A percentile compares a stretch with the other conserved stretches of the same genome.
Evolutionary conservation across 2,797 vertebrate species (phyloP).

Genomic region (Gambelia wislizenii): DNA sequence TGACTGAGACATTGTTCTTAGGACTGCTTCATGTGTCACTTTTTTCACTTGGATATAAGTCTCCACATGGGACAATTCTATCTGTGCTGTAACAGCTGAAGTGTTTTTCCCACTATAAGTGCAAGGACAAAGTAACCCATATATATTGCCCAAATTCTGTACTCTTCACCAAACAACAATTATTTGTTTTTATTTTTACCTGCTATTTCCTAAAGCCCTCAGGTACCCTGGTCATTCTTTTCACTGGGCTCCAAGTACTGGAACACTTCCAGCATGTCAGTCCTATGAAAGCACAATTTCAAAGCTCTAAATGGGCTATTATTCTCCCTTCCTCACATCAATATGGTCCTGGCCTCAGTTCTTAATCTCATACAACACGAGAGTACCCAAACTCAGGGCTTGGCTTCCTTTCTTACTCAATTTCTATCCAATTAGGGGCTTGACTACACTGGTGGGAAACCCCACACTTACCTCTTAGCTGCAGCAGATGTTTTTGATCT

Average conservation of each 20-base stretch:
- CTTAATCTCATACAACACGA: not conserved
- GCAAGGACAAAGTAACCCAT: not conserved
- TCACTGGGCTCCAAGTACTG: not conserved
- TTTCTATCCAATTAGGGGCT: too few species aligned
- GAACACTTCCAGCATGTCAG: not conserved
- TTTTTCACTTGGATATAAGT: not conserved
- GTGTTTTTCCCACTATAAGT: not conserved
- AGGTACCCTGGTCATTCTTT: not conserved
- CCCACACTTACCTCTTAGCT: too few species aligned
- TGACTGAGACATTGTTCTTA: slow-evolving; percentile 5
- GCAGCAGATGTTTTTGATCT: too few species aligned
- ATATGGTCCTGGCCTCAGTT: not conserved
- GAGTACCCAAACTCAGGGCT: not conserved
- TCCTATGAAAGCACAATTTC: not conserved
- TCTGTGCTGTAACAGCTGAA: not conserved
- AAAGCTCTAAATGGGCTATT: not conserved
- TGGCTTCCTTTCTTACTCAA: not conserved
- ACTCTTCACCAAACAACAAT: not conserved
- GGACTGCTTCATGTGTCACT: not conserved
- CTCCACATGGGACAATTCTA: not conserved
- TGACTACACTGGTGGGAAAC: too few species aligned
- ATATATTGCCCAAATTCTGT: not conserved
- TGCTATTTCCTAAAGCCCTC: too few species aligned
- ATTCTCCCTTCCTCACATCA: not conserved
- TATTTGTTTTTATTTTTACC: not conserved